Conservation (phyloP, 2,888 invertebrate species). For the Ectemnius continuus region DNA sequence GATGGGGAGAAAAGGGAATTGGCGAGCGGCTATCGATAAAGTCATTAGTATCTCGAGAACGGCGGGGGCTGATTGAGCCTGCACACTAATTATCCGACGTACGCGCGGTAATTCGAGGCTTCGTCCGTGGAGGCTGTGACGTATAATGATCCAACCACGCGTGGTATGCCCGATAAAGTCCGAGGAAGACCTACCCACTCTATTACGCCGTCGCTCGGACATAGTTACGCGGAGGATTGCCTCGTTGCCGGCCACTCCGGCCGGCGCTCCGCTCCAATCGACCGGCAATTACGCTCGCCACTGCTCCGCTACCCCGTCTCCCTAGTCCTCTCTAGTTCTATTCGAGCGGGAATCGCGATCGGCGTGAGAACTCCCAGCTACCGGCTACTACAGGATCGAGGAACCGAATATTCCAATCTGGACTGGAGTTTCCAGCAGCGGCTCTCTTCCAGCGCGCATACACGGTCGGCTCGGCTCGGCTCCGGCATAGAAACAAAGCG, state of each 20-base stretch:
- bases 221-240: conserved; percentile 52
- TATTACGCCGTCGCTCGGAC: conserved; percentile 52
- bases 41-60: conserved; percentile 49
- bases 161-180: conserved; percentile 54
- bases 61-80: conserved; percentile 45
- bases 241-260: conserved; percentile 38
- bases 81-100: conserved; percentile 57
- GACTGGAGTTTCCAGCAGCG: no score
- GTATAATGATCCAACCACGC: conserved; percentile 56
- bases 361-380: conserved; percentile 48
- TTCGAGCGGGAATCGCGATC: neutral
- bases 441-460: no score
- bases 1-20: conserved; percentile 16
- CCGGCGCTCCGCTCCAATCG: conserved; percentile 35
- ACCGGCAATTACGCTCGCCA: conserved; percentile 48
- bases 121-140: conserved; percentile 42
- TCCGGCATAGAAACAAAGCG: conserved; percentile 14
- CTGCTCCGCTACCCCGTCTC: neutral
- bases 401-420: conserved; percentile 31
- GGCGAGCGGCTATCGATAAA: conserved; percentile 49
- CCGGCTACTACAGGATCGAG: neutral
- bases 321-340: conserved; percentile 8
- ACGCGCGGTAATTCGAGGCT: conserved; percentile 48
- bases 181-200: conserved; percentile 42
- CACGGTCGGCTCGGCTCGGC: no score